Evolutionary conservation across 2,888 invertebrate species (phyloP), one percentile per base, ranked within the genome.

Genomic region (Linnaemya tessellans): DNA sequence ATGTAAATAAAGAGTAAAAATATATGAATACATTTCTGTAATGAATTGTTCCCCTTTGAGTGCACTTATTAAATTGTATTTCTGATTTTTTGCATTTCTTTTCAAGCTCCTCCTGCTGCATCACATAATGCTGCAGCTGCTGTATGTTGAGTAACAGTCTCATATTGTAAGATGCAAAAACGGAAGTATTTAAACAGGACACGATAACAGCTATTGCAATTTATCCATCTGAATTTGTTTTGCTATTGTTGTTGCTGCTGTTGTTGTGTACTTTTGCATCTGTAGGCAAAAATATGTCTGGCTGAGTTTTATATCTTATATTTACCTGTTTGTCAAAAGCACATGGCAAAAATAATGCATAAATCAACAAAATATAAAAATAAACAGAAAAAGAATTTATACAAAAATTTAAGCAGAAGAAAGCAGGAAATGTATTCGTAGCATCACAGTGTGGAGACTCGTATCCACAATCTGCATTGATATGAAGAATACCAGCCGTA

Each of bases 401-500:
- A 20, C 7, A 35, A 18, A 49, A 35, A 49, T 30, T n/a, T 49
- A 65, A 64, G 8, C 38, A 68, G 58, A 62, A 60, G 41, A 65
- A 71, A 71, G 70, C 68, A 78, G 68, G 64, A 84, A 74, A 81
- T 85, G 43, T 79, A 79, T 82, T 81, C 22, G 8, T 54, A 41
- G 60, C 70, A 79, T 64, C 43, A 43, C 15, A 64, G 62, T 49
- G 73, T 30, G 20, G 18, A 30, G 51, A 54, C 10, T 22, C 70
- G 74, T 41, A 46, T 18, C 35, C 54, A 75, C 77, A 84, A 84
- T 70, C 74, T 78, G 81, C 70, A 70, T 64, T 78, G 62, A 70
- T 56, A 70, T 10, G n/a, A 67, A 67, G 62, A 38, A 41, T 58
- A 20, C 49, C 46, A 70, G 67, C 38, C 62, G n/a, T 56, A 64